Evolutionary conservation across 2,797 vertebrate genomes (phyloP).

Genomic region (Loriculus beryllinus): DNA sequence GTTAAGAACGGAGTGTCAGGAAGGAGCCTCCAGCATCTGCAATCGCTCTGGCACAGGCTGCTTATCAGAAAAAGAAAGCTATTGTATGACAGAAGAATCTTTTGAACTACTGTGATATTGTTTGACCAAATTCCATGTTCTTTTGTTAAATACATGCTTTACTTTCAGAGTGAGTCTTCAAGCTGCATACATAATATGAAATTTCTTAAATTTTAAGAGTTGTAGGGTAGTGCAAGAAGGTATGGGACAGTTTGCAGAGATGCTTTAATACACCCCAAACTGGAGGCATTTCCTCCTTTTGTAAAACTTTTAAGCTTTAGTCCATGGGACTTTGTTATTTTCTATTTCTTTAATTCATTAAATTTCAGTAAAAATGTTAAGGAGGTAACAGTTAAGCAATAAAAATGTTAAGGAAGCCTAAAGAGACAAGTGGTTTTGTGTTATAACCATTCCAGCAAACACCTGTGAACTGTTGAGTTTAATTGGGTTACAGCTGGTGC

Average conservation of each 20-base stretch:
- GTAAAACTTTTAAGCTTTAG: neutral
- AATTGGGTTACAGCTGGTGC: conserved; percentile 25
- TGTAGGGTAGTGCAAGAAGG: neutral
- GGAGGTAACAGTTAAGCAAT: no score
- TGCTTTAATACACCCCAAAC: neutral
- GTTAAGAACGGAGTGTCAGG: neutral
- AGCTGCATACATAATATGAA: neutral
- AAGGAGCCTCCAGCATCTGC: neutral
- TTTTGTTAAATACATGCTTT: neutral
- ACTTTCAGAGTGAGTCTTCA: neutral
- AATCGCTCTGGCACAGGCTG: neutral
- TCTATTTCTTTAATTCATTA: neutral
- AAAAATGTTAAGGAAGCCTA: neutral
- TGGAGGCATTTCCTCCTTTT: neutral
- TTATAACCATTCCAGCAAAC: conserved; percentile 11
- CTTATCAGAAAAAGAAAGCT: neutral
- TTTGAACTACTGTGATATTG: neutral
- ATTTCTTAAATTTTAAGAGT: neutral
- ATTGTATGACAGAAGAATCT: neutral
- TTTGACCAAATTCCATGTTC: neutral
- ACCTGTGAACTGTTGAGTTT: conserved; percentile 41
- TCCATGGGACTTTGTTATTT: neutral
- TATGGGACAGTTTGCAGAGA: neutral
- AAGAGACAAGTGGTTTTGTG: conserved; percentile 20
- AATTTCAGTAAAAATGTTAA: conserved; percentile 6